These are phyloP conservation scores for Parus major DNA, from an alignment of 2,113 vertebrate genomes.

Conservation along the genomic window DNA sequence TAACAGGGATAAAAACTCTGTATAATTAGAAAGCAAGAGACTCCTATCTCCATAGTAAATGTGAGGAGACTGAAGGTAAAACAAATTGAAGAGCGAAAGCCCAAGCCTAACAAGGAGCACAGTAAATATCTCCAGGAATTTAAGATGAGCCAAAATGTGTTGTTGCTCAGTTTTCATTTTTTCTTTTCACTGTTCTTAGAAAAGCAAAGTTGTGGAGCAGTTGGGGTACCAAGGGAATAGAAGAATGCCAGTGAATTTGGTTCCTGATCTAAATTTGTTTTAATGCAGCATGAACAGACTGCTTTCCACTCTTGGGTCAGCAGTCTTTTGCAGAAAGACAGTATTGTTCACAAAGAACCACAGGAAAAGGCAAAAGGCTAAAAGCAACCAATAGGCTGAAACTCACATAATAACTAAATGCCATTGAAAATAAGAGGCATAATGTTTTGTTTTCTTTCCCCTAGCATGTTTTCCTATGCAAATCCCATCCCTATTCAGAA, in stretches of 20 bases:
- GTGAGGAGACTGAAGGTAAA: background rate
- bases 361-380: conserved; percentile 62
- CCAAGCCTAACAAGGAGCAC: background rate
- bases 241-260: conserved; percentile 74
- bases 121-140: conserved; percentile 61
- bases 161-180: conserved; percentile 50
- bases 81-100: background rate
- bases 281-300: conserved; percentile 70
- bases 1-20: background rate
- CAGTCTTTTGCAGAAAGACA: conserved; percentile 53
- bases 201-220: conserved; percentile 71
- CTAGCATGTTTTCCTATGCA: conserved; percentile 19
- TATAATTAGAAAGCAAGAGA: background rate
- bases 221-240: conserved; percentile 73
- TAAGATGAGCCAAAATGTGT: conserved; percentile 37
- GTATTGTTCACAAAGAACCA: conserved; percentile 57
- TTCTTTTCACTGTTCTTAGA: conserved; percentile 71
- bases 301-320: conserved; percentile 70
- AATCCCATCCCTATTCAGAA: conserved; percentile 17
- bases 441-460: background rate
- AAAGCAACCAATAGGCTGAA: conserved; percentile 49
- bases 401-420: background rate
- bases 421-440: conserved; percentile 16
- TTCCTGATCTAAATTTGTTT: conserved; percentile 72
- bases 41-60: background rate